Evolutionary conservation across 2,113 vertebrate genomes (phyloP).

Genomic region (Oenanthe oenanthe): DNA sequence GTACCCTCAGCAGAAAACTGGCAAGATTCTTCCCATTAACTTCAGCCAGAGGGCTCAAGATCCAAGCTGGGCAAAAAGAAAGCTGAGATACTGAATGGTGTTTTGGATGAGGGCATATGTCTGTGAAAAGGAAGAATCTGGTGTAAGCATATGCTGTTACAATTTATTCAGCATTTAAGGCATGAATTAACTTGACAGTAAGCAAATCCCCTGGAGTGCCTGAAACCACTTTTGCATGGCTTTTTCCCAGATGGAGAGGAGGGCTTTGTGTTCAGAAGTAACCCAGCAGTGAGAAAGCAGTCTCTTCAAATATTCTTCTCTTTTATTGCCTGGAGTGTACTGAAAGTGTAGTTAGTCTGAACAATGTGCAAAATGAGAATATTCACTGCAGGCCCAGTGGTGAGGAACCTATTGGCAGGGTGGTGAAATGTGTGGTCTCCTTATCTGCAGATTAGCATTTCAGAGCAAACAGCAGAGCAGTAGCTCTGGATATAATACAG

Average conservation of each 20-base stretch:
- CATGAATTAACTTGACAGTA: conserved; percentile 31
- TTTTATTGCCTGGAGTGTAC: background rate
- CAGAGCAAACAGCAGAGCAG: background rate
- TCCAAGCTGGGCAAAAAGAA: background rate
- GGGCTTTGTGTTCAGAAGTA: background rate
- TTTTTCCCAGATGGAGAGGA: background rate
- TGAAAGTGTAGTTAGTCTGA: background rate
- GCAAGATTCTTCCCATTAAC: background rate
- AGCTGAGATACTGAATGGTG: background rate
- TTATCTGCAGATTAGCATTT: background rate
- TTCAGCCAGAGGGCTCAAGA: background rate
- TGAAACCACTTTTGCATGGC: background rate
- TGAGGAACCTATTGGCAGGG: background rate
- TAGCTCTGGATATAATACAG: background rate
- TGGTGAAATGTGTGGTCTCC: background rate
- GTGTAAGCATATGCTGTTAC: conserved; percentile 6
- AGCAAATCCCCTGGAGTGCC: background rate
- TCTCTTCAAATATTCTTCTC: background rate
- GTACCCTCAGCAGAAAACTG: background rate
- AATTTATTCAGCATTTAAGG: conserved; percentile 29
- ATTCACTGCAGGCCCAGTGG: background rate
- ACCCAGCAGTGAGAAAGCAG: background rate
- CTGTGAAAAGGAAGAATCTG: background rate
- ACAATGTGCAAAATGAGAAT: background rate
- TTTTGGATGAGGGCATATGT: background rate